Evolutionary conservation across 2,888 invertebrate species (phyloP).

Genomic region (Leptopilina myrica): DNA sequence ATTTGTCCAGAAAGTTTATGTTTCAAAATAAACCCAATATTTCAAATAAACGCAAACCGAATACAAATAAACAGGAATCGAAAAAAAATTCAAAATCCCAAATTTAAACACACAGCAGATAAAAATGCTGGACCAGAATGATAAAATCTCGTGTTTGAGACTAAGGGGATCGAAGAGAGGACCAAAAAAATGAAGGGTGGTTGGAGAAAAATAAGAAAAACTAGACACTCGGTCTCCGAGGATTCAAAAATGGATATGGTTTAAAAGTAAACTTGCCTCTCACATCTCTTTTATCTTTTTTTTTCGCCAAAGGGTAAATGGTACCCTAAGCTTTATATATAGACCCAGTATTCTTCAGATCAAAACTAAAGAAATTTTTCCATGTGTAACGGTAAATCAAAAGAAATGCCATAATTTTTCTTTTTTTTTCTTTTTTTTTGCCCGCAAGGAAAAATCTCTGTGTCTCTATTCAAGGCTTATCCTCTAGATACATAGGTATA

Average conservation of each 20-base stretch:
- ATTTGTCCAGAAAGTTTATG: too few relatives aligned
- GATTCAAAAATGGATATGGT: slow-evolving; percentile 13
- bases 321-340: slow-evolving; percentile 21
- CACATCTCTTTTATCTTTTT: slow-evolving; percentile 6
- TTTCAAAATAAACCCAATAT: too few relatives aligned
- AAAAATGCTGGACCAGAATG: not conserved
- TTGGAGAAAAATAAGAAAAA: not conserved
- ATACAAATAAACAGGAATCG: too few relatives aligned
- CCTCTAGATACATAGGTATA: not conserved
- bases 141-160: not conserved
- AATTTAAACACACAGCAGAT: not conserved
- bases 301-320: slow-evolving; percentile 33
- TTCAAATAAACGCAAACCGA: too few relatives aligned
- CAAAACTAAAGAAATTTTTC: slow-evolving; percentile 10
- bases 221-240: not conserved
- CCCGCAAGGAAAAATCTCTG: slow-evolving; percentile 2
- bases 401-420: not conserved
- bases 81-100: not conserved
- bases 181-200: too few relatives aligned
- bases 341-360: not conserved
- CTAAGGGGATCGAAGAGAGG: too few relatives aligned
- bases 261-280: slow-evolving; percentile 4
- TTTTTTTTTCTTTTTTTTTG: too few relatives aligned
- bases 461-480: not conserved
- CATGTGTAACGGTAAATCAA: slow-evolving; percentile 24